phyloP scores from a whole-genome alignment of 37 sponge, comb jelly and placozoan genomes.

The Dysidea cf. avara region DNA sequence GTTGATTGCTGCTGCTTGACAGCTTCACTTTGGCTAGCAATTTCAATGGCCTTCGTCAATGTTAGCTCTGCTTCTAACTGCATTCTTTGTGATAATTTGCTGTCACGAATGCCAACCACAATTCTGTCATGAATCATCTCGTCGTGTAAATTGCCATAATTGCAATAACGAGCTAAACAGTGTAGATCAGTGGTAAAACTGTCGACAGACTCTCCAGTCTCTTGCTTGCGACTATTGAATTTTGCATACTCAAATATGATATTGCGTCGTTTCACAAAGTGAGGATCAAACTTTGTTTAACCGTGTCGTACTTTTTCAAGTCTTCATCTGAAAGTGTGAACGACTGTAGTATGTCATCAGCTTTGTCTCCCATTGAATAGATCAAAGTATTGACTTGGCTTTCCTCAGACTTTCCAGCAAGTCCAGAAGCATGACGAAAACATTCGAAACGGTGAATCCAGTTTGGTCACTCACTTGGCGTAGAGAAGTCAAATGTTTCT shows the following conservation, averaged over 20 bases:
- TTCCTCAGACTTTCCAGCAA: background rate
- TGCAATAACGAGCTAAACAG: constrained; percentile 5
- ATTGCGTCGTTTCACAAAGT: constrained; percentile 14
- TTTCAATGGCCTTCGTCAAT: background rate
- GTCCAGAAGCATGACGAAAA: background rate
- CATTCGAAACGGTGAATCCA: background rate
- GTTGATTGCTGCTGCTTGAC: constrained; percentile 5
- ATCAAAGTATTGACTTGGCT: constrained; percentile 1
- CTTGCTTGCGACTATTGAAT: constrained; percentile 3
- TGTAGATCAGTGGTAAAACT: constrained; percentile 5
- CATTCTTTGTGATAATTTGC: constrained; percentile 2
- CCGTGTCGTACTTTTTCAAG: constrained; percentile 10
- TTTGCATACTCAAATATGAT: constrained; percentile 5
- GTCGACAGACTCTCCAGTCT: constrained; percentile 10
- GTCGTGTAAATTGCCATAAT: constrained; percentile 5
- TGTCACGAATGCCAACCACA: constrained; percentile 10
- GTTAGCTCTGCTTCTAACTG: constrained; percentile 2
- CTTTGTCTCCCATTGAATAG: background rate
- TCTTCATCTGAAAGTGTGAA: background rate
- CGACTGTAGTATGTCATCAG: constrained; percentile 2
- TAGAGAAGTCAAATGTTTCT: too few species aligned
- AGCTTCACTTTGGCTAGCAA: background rate
- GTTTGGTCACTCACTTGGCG: background rate
- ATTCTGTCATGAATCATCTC: constrained; percentile 12
- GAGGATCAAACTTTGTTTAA: background rate